Percentiles rank a stretch among this genome's conserved stretches.
phyloP scores from a whole-genome alignment of 23 tunicate genomes.

The Clavelina lepadiformis region DNA sequence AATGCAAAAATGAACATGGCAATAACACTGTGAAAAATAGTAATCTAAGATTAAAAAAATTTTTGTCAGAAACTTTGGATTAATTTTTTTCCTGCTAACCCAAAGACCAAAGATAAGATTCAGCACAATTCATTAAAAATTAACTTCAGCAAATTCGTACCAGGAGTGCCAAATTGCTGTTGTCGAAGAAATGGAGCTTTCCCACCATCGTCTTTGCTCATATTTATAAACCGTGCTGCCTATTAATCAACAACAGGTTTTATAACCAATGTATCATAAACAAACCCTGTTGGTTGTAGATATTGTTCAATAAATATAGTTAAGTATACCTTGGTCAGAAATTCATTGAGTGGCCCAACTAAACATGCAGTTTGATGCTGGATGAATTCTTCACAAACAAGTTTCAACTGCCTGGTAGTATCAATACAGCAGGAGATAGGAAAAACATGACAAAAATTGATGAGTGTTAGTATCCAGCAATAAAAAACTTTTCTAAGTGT shows the following conservation, averaged over 20 bases:
- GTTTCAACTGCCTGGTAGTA: constrained; percentile 84
- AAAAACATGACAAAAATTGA: background rate
- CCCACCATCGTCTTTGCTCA: constrained; percentile 50
- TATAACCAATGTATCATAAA: background rate
- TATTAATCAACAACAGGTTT: background rate
- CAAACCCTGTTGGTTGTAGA: background rate
- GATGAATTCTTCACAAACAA: constrained; percentile 86
- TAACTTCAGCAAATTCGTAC: constrained; percentile 1
- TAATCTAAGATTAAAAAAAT: too few relatives aligned
- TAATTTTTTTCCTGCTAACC: too few relatives aligned
- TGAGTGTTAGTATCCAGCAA: background rate
- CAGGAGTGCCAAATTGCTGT: constrained; percentile 65
- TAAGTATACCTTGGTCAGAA: constrained; percentile 34
- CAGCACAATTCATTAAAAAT: too few relatives aligned
- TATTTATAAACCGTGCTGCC: constrained; percentile 42
- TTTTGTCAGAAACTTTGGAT: too few relatives aligned
- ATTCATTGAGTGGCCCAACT: constrained; percentile 17
- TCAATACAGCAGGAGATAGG: too few relatives aligned
- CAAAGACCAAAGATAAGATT: too few relatives aligned
- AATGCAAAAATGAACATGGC: too few relatives aligned
- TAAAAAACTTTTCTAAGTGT: background rate
- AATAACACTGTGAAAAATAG: too few relatives aligned
- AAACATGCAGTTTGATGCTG: constrained; percentile 44
- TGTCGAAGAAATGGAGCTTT: constrained; percentile 26
- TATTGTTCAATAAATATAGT: background rate